Evolutionary conservation across 1,140 invertebrate genomes (phyloP).

Genomic region (Cherax destructor): DNA sequence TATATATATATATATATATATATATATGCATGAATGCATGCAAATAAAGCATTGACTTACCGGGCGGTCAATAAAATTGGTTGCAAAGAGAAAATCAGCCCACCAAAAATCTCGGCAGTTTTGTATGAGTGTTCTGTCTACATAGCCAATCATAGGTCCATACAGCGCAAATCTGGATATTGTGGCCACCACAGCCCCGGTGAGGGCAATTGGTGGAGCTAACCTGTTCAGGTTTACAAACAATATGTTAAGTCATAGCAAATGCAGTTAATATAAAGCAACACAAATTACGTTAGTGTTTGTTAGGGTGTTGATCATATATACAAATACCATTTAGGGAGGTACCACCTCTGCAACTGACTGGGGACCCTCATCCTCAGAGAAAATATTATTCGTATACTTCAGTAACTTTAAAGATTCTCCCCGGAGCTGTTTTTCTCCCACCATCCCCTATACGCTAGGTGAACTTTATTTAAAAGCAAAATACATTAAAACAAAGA

Average conservation of each 20-base stretch:
- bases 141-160: background rate
- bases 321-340: too few species aligned
- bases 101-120: slow-evolving; percentile 40
- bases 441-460: too few species aligned
- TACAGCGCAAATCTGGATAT: background rate
- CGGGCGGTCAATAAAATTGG: slow-evolving; percentile 21
- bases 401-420: too few species aligned
- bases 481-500: too few species aligned
- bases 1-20: slow-evolving; percentile 1
- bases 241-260: too few species aligned
- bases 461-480: too few species aligned
- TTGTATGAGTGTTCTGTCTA: slow-evolving; percentile 20
- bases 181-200: slow-evolving; percentile 22
- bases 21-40: background rate
- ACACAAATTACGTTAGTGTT: background rate
- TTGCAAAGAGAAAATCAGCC: slow-evolving; percentile 43
- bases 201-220: slow-evolving; percentile 34
- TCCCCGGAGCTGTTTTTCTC: too few species aligned
- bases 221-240: slow-evolving; percentile 2
- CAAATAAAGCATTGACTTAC: background rate
- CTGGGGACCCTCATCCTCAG: too few species aligned
- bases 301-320: too few species aligned
- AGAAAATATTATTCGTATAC: too few species aligned
- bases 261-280: background rate
- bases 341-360: too few species aligned